Base-by-base conservation (phyloP, 2,888 invertebrate genomes). In the Mythimna loreyi region DNA sequence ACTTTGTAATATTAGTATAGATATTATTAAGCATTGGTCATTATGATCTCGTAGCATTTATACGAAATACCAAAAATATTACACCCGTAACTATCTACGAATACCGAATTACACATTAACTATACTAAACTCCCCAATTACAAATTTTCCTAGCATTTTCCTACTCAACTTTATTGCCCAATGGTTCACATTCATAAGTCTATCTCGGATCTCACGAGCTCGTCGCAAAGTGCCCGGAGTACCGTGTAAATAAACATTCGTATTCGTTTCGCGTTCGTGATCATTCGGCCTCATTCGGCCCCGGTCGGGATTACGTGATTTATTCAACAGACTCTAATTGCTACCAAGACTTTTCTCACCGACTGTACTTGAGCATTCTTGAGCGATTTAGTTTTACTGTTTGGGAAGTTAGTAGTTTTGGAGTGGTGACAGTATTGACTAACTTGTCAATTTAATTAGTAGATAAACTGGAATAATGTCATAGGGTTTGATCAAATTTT, bases 241-340 rank as follows among this genome's bases (percentile, higher is more conserved):
- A 82, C 81, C 85, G 83, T 87, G 88, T 89, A 90, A 89, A 89
- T 88, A 90, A 89, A 87, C 89, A 90, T 86, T 89, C 85, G 79
- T 84, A 85, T 83, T 87, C 82, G 79, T 85, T 83, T 83, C 83
- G 80, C 82, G 82, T 81, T 87, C 83, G 81, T 83, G 84, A 87
- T 84, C 80, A 82, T 86, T 87, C 83, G 84, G 82, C 80, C 77
- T 72, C 84, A 75, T 86, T 86, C 85, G 83, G 78, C 73, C 71
- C 60, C 66, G 73, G 75, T 74, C 78, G 81, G 83, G 84, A 87
- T 87, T 85, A 86, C 85, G 84, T 90, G 86, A 85, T 88, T 87
- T 89, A 91, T 89, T 88, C 89, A 89, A 83, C 75, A 76, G 80
- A 81, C 78, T 81, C 74, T 89, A 87, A 90, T 89, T 90, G 87